Evolutionary conservation across 2,113 vertebrate genomes (phyloP).

Genomic region (Petrocephalus microphthalmus): DNA sequence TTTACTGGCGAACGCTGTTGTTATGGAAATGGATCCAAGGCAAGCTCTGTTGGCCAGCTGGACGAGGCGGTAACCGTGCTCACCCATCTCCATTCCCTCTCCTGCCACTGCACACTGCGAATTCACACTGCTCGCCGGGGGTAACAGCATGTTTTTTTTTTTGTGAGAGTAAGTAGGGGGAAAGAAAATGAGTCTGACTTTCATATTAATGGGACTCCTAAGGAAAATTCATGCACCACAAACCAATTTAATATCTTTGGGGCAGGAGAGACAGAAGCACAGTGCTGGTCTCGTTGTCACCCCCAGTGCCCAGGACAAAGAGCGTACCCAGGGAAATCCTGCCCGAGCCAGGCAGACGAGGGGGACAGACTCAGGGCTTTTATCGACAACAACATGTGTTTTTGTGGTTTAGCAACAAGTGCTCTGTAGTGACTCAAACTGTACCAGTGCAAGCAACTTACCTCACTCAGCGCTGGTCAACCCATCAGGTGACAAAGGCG

Average conservation of each 20-base stretch:
- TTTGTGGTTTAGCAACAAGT: neutral
- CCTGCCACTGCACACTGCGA: neutral
- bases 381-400: neutral
- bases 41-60: neutral
- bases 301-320: neutral
- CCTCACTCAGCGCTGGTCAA: neutral
- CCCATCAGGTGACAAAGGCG: neutral
- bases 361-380: neutral
- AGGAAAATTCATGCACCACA: conserved; percentile 1
- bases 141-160: neutral
- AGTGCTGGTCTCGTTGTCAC: neutral
- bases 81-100: neutral
- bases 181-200: conserved; percentile 4
- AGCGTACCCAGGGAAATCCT: neutral
- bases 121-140: neutral
- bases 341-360: neutral
- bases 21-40: neutral
- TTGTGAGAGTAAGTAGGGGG: neutral
- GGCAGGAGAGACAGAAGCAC: neutral
- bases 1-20: conserved; percentile 2
- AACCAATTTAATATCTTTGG: conserved; percentile 5
- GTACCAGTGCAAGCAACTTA: neutral
- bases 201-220: neutral
- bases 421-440: neutral
- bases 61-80: neutral